phyloP scores from a whole-genome alignment of 1,140 invertebrate species.

The Psix sp. region DNA sequence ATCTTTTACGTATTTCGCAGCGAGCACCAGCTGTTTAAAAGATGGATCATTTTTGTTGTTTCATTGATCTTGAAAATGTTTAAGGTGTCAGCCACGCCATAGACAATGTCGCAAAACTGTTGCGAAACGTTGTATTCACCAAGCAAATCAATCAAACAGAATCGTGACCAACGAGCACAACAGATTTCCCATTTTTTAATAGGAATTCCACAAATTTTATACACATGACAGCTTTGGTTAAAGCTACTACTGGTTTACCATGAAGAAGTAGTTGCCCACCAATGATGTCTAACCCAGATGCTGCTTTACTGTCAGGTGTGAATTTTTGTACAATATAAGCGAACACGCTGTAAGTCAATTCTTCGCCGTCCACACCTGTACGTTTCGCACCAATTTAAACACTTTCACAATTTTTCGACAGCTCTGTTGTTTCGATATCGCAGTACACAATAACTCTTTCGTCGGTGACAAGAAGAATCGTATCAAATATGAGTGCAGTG shows the following conservation, averaged over 20 bases:
- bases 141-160: constrained; percentile 9
- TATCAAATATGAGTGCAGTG: not conserved
- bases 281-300: not conserved
- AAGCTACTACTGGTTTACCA: not conserved
- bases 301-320: not conserved
- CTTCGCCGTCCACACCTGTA: not conserved
- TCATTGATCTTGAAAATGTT: constrained; percentile 10
- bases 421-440: constrained; percentile 12
- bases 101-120: constrained; percentile 6
- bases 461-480: not conserved
- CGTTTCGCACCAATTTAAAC: constrained; percentile 16
- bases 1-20: constrained; percentile 9
- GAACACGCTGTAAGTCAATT: not conserved
- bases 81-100: constrained; percentile 15
- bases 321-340: not conserved
- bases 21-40: constrained; percentile 12
- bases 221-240: not conserved
- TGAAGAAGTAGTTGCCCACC: not conserved
- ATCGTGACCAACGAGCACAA: constrained; percentile 31
- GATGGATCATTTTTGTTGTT: not conserved
- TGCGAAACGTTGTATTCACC: not conserved
- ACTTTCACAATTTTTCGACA: constrained; percentile 8
- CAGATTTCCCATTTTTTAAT: constrained; percentile 6
- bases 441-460: not conserved
- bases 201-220: constrained; percentile 8